phyloP scores from a whole-genome alignment of 2,797 vertebrate genomes.

The Peromyscus nudipes region DNA sequence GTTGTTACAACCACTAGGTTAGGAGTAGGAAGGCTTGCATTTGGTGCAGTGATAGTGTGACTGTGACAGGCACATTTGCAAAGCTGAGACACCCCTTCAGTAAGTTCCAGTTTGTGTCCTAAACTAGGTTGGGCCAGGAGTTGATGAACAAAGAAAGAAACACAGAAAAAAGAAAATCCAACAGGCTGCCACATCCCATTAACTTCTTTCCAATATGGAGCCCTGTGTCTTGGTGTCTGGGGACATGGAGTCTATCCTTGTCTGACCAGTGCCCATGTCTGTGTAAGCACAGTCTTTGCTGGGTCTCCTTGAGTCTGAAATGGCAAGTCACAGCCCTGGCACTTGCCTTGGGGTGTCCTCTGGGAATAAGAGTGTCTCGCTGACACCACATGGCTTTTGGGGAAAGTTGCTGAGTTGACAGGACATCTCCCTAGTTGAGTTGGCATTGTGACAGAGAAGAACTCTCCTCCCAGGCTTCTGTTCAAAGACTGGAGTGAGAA shows the following conservation, averaged over 20 bases:
- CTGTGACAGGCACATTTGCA: neutral
- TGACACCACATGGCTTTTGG: neutral
- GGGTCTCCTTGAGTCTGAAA: neutral
- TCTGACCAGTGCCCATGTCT: neutral
- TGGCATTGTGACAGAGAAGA: neutral
- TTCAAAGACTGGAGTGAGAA: neutral
- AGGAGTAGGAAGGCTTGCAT: neutral
- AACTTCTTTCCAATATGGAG: neutral
- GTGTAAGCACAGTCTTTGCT: neutral
- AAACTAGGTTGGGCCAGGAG: neutral
- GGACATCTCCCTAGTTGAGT: neutral
- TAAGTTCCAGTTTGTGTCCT: neutral
- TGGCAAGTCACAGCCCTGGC: neutral
- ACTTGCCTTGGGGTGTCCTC: neutral
- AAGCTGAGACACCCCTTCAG: neutral
- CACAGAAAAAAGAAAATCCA: neutral
- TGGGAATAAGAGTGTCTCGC: neutral
- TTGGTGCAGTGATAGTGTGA: neutral
- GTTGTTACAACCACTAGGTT: neutral
- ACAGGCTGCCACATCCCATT: neutral
- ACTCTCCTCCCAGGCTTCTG: neutral
- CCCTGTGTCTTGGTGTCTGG: rapidly evolving
- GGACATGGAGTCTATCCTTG: neutral
- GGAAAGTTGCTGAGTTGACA: slow-evolving; percentile 30
- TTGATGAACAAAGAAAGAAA: neutral